These are phyloP conservation scores for Urocitellus parryii DNA, from an alignment of 2,113 vertebrate genomes.

Conservation along the genomic window DNA sequence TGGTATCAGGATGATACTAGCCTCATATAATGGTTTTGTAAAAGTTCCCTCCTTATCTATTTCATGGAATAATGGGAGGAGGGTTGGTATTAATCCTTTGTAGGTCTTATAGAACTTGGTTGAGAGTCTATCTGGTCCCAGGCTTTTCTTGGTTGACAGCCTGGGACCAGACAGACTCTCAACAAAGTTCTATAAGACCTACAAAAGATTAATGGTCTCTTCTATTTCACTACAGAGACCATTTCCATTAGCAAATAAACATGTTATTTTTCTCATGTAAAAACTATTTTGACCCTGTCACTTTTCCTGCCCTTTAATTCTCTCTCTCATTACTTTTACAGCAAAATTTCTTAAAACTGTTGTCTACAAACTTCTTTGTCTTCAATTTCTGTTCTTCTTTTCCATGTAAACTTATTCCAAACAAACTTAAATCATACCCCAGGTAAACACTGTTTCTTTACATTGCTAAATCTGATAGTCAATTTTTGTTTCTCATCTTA, in stretches of 20 bases:
- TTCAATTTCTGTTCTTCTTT: background rate
- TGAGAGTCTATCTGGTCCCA: no score
- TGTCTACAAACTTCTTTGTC: background rate
- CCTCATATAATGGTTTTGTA: no score
- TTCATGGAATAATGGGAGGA: no score
- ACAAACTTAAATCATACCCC: background rate
- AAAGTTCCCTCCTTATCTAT: no score
- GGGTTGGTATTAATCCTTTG: no score
- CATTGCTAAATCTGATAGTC: background rate
- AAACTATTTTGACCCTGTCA: background rate
- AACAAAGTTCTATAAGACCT: no score
- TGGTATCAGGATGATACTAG: no score
- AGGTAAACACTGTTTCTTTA: background rate
- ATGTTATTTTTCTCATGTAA: background rate
- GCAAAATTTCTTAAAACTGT: background rate
- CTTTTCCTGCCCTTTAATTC: background rate
- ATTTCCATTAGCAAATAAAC: background rate
- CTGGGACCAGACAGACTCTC: no score
- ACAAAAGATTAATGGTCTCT: no score
- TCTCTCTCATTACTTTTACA: background rate
- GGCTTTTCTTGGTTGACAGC: no score
- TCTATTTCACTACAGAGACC: background rate
- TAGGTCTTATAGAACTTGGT: no score
- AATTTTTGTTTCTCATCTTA: background rate
- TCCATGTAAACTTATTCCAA: background rate